Conservation (phyloP, 2,888 invertebrate genomes). For the Euplexia lucipara region DNA sequence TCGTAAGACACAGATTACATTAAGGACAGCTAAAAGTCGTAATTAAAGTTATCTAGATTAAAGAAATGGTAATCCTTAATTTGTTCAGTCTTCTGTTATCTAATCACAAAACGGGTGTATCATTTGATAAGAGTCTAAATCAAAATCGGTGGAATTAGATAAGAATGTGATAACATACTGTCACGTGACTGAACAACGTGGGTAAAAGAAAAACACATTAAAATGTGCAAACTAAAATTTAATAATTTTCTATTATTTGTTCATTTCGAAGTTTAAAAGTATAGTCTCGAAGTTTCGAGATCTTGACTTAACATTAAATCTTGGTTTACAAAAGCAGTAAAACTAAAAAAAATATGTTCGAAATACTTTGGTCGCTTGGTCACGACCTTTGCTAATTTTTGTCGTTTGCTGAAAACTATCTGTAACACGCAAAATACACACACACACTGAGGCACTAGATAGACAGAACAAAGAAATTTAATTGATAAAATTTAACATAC, state of each 20-base stretch:
- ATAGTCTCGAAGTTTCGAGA: neutral
- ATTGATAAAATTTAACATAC: too few relatives aligned
- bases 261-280: neutral
- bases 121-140: slow-evolving; percentile 44
- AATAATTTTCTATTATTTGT: neutral
- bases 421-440: neutral
- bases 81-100: slow-evolving; percentile 34
- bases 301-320: too few relatives aligned
- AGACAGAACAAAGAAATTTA: too few relatives aligned
- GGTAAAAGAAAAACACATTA: neutral
- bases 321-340: too few relatives aligned
- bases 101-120: slow-evolving; percentile 29
- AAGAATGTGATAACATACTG: slow-evolving; percentile 15
- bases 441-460: too few relatives aligned
- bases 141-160: slow-evolving; percentile 41
- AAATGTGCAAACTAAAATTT: neutral
- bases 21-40: neutral
- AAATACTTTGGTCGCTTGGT: neutral
- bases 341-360: too few relatives aligned
- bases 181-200: slow-evolving; percentile 30
- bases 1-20: slow-evolving; percentile 5
- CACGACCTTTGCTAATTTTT: neutral
- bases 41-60: slow-evolving; percentile 1
- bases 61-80: slow-evolving; percentile 26
- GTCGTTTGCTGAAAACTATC: neutral